Conservation (phyloP, 2,797 vertebrate genomes). For the Anomalospiza imberbis region DNA sequence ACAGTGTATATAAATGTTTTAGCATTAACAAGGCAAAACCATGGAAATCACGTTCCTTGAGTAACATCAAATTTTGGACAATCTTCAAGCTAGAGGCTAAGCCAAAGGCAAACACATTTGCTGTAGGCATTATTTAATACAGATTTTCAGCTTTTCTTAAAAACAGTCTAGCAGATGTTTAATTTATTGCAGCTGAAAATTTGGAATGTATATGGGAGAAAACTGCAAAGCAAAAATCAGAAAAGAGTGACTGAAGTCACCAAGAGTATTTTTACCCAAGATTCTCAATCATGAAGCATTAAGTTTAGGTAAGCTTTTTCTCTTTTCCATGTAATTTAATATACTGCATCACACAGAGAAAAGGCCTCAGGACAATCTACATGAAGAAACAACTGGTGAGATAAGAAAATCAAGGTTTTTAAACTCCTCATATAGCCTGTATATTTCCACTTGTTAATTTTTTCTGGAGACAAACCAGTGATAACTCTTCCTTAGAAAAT, state of each 20-base stretch:
- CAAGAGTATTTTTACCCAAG: conserved; percentile 43
- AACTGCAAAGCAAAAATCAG: conserved; percentile 27
- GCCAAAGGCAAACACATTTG: conserved; percentile 66
- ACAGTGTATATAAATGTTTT: neutral
- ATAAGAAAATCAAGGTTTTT: conserved; percentile 42
- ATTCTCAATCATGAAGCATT: conserved; percentile 32
- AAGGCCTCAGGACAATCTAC: conserved; percentile 52
- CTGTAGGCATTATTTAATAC: conserved; percentile 63
- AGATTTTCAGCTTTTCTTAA: conserved; percentile 44
- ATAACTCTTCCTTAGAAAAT: conserved; percentile 32
- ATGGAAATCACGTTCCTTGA: neutral
- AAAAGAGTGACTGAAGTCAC: conserved; percentile 49
- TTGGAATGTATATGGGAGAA: neutral
- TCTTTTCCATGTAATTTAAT: conserved; percentile 23
- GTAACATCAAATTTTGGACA: conserved; percentile 17
- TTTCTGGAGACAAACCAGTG: conserved; percentile 43
- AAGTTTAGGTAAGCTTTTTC: conserved; percentile 37
- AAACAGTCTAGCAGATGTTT: conserved; percentile 18
- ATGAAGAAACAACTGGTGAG: conserved; percentile 8
- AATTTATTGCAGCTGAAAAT: conserved; percentile 42
- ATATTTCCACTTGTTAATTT: conserved; percentile 32
- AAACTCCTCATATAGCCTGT: conserved; percentile 28
- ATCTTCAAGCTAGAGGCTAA: conserved; percentile 67
- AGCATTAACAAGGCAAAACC: neutral
- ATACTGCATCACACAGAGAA: conserved; percentile 8